A percentile compares a stretch with the other conserved stretches of the same genome.
Evolutionary conservation across 2,888 invertebrate species (phyloP).

Genomic region (Hydrotaea diabolus): DNA sequence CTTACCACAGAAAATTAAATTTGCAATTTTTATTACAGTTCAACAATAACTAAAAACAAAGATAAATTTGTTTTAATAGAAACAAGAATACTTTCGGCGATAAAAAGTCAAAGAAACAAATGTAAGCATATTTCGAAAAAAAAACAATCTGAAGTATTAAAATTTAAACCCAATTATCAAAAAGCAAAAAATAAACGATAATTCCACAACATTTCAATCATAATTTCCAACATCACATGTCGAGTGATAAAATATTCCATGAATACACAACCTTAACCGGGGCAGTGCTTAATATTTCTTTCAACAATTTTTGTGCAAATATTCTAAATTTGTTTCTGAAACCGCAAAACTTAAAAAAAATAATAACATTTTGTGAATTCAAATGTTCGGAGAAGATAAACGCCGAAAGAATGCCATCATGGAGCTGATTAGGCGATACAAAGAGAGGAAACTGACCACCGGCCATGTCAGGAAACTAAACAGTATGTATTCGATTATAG

Average conservation of each 20-base stretch:
- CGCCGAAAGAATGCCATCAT: constrained; percentile 69
- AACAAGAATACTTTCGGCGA: neutral
- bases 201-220: neutral
- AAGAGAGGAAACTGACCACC: constrained; percentile 74
- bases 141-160: constrained; percentile 1
- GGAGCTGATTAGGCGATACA: constrained; percentile 77
- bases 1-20: too few relatives aligned
- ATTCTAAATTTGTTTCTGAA: neutral
- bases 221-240: neutral
- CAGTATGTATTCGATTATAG: constrained; percentile 71
- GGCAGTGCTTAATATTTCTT: neutral
- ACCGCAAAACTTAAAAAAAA: constrained; percentile 1
- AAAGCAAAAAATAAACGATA: neutral
- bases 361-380: constrained; percentile 13
- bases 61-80: too few relatives aligned
- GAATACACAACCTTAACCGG: neutral
- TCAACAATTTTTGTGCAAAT: neutral
- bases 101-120: neutral
- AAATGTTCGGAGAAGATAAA: constrained; percentile 7
- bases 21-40: too few relatives aligned
- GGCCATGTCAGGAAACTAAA: constrained; percentile 74
- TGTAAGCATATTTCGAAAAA: neutral
- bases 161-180: neutral
- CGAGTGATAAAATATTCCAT: neutral
- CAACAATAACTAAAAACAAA: too few relatives aligned